Evolutionary conservation across 2,797 vertebrate genomes (phyloP), one percentile per base, ranked within the genome.

Genomic region (Fringilla coelebs): DNA sequence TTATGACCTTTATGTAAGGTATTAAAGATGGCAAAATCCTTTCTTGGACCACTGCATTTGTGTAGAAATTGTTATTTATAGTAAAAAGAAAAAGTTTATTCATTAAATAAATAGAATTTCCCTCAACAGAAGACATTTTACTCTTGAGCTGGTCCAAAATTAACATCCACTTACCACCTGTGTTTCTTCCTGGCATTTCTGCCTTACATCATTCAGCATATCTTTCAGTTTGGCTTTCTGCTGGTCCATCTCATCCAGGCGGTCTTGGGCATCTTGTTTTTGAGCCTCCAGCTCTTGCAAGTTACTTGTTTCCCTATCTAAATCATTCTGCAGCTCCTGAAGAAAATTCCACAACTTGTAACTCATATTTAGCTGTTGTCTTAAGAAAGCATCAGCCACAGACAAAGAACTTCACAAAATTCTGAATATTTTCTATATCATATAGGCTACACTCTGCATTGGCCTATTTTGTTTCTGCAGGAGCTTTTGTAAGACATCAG

Each of bases 201-300:
- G 98, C 85, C 98, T 96, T 7, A 99, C 99, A 15, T 99, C 99
- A 3, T 97, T 98, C 72, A 99, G 97, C 99, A 99, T 99, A 96
- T 99, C 99, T 66, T 99, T 98, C 68, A 99, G 96, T 85, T 99
- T 99, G 82, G 98, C 98, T 94, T 99, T 99, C 97, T 99, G 99
- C 97, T 99, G 99, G 93, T 99, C 99, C 99, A 99, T 99, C 97
- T 99, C 99, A 4, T 99, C 99, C 80, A 99, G 97, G 7, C 99
- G 98, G 82, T 99, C 99, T 79, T 99, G 99, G 8, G 99, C 99
- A 9, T 99, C 99, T 93, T 99, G 99, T 90, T 99, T 99, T 96
- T 99, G 99, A 43, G 99, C 98, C 95, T 99, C 99, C 16, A 99
- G 97, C 85, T 99, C 99, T 81, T 99, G 99, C 85, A 99, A 94